phyloP scores from a whole-genome alignment of 2,888 invertebrate species.

The Teinopalpus imperialis region DNA sequence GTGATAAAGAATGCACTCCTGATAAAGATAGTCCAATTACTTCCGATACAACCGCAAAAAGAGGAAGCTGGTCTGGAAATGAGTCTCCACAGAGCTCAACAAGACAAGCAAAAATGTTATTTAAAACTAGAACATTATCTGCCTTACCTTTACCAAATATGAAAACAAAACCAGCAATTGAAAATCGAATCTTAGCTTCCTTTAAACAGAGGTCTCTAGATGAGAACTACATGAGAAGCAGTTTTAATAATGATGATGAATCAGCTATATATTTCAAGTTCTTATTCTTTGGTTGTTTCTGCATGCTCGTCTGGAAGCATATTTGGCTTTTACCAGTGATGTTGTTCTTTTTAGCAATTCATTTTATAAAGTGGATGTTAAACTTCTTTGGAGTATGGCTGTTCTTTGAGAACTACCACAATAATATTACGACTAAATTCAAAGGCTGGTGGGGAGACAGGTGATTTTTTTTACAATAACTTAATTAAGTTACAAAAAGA shows the following conservation, averaged over 20 bases:
- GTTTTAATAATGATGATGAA: constrained; percentile 75
- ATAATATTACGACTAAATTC: constrained; percentile 58
- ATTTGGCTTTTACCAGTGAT: constrained; percentile 90
- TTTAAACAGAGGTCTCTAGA: constrained; percentile 68
- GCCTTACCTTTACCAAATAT: constrained; percentile 61
- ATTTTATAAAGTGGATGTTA: constrained; percentile 80
- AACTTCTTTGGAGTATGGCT: constrained; percentile 77
- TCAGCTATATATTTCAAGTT: constrained; percentile 89
- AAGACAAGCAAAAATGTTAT: constrained; percentile 67
- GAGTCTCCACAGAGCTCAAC: constrained; percentile 56
- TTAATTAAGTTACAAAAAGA: too few relatives aligned
- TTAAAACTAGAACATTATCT: constrained; percentile 72
- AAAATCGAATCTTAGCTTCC: constrained; percentile 62
- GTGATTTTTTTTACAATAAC: too few relatives aligned
- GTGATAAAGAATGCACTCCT: constrained; percentile 60
- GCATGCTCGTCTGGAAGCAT: constrained; percentile 93
- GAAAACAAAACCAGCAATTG: constrained; percentile 56
- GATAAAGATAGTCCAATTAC: constrained; percentile 59
- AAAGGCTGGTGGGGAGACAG: constrained; percentile 84
- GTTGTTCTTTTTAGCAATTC: constrained; percentile 88
- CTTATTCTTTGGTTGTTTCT: constrained; percentile 90
- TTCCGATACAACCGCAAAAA: constrained; percentile 51
- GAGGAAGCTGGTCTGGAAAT: constrained; percentile 56
- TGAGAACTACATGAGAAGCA: constrained; percentile 68
- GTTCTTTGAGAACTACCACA: constrained; percentile 70